Evolutionary conservation across 2,888 invertebrate genomes (phyloP).

Genomic region (Torymus texanus): DNA sequence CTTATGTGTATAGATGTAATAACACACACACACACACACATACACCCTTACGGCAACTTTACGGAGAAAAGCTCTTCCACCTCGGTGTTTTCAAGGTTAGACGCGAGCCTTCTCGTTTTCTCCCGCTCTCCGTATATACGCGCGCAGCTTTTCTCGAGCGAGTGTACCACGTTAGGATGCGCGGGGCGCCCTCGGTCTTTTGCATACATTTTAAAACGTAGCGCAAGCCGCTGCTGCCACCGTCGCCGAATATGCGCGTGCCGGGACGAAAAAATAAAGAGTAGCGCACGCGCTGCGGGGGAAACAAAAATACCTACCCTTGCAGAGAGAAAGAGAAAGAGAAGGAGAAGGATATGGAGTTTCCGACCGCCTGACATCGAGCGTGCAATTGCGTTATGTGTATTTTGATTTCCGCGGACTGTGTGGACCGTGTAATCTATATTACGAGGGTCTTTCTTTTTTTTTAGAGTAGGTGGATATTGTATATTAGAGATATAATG

Average conservation of each 20-base stretch:
- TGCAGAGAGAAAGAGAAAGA: too few species aligned
- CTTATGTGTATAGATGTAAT: too few species aligned
- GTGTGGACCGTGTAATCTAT: not conserved
- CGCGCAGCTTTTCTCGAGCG: constrained; percentile 61
- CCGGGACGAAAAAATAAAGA: constrained; percentile 24
- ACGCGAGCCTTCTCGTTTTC: not conserved
- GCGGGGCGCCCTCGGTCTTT: constrained; percentile 71
- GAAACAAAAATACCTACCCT: constrained; percentile 59
- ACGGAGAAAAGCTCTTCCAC: not conserved
- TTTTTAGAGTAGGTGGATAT: too few species aligned
- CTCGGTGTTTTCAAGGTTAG: constrained; percentile 46
- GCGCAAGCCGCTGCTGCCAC: constrained; percentile 54
- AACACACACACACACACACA: too few species aligned
- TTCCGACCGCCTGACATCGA: constrained; percentile 19
- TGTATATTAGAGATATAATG: too few species aligned
- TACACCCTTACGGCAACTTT: too few species aligned
- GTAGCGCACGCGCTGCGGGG: not conserved
- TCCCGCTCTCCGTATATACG: not conserved
- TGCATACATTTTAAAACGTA: constrained; percentile 74
- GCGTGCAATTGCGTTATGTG: constrained; percentile 35
- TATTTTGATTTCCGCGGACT: constrained; percentile 35
- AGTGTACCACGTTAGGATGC: constrained; percentile 72
- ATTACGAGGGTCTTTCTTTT: too few species aligned
- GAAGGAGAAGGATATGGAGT: too few species aligned
- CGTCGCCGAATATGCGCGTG: constrained; percentile 66